phyloP scores from a whole-genome alignment of 2,888 invertebrate species.

The Operophtera brumata region DNA sequence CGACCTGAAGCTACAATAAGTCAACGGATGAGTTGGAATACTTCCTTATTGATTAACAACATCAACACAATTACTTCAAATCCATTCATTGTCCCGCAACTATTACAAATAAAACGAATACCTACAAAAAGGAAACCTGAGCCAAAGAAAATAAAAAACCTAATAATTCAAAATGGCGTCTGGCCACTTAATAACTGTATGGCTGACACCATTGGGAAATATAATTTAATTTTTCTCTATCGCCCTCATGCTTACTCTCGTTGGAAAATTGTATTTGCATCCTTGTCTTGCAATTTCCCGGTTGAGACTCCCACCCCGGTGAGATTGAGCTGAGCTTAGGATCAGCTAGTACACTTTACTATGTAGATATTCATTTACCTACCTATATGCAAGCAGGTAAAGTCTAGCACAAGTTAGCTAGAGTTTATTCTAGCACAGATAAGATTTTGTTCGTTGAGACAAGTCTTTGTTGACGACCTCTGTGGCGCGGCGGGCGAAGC shows the following conservation, averaged over 20 bases:
- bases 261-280: slow-evolving; percentile 42
- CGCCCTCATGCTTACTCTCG: slow-evolving; percentile 48
- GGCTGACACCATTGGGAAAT: slow-evolving; percentile 82
- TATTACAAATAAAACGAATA: slow-evolving; percentile 76
- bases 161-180: slow-evolving; percentile 81
- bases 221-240: slow-evolving; percentile 80
- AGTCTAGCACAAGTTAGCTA: no score
- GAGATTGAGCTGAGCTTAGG: slow-evolving; percentile 1
- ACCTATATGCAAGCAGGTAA: no score
- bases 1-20: no score
- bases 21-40: not conserved
- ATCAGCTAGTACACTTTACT: slow-evolving; percentile 13
- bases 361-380: no score
- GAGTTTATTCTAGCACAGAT: no score
- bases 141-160: slow-evolving; percentile 72
- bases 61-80: slow-evolving; percentile 48
- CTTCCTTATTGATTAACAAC: slow-evolving; percentile 49
- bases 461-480: no score
- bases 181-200: slow-evolving; percentile 82
- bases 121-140: slow-evolving; percentile 70
- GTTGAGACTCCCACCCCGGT: slow-evolving; percentile 48
- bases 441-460: no score
- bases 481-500: no score
- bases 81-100: slow-evolving; percentile 70
- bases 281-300: slow-evolving; percentile 61